These are phyloP conservation scores for Motacilla alba DNA, from an alignment of 2,113 vertebrate species.

Conservation along the genomic window DNA sequence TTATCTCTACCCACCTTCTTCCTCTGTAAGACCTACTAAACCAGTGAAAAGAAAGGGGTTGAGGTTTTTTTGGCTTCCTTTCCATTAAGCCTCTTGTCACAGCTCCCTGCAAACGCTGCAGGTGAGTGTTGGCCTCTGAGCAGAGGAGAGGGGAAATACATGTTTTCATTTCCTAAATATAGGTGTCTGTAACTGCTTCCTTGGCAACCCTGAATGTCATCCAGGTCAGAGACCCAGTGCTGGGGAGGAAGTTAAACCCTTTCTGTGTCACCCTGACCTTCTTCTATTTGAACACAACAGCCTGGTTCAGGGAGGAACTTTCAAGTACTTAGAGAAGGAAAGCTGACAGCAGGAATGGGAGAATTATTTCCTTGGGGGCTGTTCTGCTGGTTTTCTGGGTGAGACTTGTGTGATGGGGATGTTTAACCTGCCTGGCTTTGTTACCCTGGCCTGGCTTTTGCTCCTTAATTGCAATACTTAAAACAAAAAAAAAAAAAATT, in stretches of 20 bases:
- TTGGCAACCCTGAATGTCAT: not conserved
- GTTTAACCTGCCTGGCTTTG: not conserved
- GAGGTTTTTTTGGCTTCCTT: not conserved
- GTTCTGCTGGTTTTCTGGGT: not conserved
- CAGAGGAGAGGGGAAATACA: not conserved
- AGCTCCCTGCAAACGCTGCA: not conserved
- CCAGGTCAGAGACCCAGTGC: not conserved
- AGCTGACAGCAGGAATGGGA: not conserved
- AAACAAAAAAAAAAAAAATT: not conserved
- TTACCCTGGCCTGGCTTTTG: not conserved
- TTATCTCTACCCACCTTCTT: constrained; percentile 3
- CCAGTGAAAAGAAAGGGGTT: not conserved
- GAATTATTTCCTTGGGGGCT: not conserved
- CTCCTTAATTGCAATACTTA: not conserved
- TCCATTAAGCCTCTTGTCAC: not conserved
- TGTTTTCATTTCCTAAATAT: not conserved
- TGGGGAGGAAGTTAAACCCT: not conserved
- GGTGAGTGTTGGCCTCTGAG: not conserved
- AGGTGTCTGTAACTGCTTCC: not conserved
- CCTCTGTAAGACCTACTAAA: not conserved
- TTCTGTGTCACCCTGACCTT: constrained; percentile 6
- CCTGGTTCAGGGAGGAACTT: not conserved
- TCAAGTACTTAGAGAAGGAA: not conserved
- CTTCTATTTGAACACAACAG: not conserved
- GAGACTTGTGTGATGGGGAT: not conserved